phyloP scores from a whole-genome alignment of 2,797 vertebrate genomes.

The Melanotaenia parkinsoni region DNA sequence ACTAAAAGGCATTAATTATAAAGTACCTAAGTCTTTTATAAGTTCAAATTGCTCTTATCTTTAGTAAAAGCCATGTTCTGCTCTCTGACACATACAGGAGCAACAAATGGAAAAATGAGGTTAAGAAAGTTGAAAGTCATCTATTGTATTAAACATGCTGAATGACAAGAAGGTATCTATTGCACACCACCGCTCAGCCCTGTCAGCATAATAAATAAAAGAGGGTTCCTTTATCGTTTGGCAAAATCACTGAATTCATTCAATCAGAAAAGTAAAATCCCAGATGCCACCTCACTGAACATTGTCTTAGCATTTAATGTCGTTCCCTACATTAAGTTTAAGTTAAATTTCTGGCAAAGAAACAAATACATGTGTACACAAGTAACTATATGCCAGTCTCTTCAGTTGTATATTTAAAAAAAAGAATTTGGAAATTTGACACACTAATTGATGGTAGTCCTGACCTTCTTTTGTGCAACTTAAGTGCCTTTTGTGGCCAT shows the following conservation, averaged over 20 bases:
- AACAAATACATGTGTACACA: too few relatives aligned
- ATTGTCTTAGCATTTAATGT: background rate
- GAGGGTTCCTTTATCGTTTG: background rate
- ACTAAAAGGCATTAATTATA: background rate
- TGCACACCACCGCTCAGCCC: background rate
- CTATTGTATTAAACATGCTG: background rate
- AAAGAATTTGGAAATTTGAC: too few relatives aligned
- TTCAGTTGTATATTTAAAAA: background rate
- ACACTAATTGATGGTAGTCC: too few relatives aligned
- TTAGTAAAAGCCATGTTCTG: background rate
- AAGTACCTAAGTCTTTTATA: background rate
- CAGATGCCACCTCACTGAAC: background rate
- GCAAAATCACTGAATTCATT: background rate
- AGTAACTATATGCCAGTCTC: too few relatives aligned
- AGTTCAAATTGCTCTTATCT: background rate
- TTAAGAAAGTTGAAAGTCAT: constrained; percentile 15
- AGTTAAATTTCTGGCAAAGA: too few relatives aligned
- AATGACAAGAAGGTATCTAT: background rate
- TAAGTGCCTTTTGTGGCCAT: too few relatives aligned
- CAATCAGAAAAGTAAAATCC: background rate
- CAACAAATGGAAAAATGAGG: constrained; percentile 24
- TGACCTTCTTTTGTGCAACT: background rate
- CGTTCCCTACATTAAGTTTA: too few relatives aligned
- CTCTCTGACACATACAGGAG: background rate
- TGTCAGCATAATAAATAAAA: background rate